Evolutionary conservation across 2,113 vertebrate genomes (phyloP).

Genomic region (Notiomystis cincta): DNA sequence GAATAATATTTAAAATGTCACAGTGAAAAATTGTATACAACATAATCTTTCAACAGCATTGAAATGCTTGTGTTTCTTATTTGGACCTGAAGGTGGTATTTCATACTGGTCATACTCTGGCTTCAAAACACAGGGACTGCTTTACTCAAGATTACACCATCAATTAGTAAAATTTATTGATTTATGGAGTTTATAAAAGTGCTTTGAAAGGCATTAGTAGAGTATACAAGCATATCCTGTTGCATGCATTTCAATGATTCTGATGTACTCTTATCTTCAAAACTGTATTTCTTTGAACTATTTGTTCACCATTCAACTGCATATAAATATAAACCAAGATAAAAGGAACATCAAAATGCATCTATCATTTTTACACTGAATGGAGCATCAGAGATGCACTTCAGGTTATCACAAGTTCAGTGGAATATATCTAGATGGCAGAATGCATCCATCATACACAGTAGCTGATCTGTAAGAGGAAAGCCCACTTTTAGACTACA

Average conservation of each 20-base stretch:
- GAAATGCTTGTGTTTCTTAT: background rate
- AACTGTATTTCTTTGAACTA: background rate
- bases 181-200: background rate
- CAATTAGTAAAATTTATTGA: background rate
- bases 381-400: background rate
- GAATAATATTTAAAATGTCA: background rate
- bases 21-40: background rate
- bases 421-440: background rate
- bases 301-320: background rate
- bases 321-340: background rate
- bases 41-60: background rate
- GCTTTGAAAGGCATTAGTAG: background rate
- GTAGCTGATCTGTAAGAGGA: background rate
- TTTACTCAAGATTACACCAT: background rate
- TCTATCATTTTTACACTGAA: background rate
- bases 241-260: background rate
- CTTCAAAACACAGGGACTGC: background rate
- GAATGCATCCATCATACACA: background rate
- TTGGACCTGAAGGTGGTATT: background rate
- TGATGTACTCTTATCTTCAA: background rate
- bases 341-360: background rate
- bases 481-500: background rate
- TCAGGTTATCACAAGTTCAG: background rate
- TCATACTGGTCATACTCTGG: background rate
- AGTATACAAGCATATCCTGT: background rate